These are phyloP conservation scores for Danio tinwini DNA, from an alignment of 2,797 vertebrate genomes.

Conservation along the genomic window DNA sequence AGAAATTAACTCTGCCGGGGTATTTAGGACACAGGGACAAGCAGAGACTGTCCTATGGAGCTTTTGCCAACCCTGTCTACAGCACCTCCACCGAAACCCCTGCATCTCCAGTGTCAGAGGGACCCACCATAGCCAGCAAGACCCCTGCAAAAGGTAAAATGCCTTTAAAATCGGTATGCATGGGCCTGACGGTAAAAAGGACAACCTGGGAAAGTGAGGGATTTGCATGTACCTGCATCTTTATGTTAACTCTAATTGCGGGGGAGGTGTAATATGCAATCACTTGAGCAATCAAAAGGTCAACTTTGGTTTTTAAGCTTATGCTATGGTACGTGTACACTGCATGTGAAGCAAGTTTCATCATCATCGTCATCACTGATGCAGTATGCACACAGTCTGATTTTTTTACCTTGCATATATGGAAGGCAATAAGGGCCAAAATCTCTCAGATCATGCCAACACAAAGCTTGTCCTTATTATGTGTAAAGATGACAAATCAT, in stretches of 20 bases:
- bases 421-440: too few species aligned
- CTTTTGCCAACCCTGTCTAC: conserved; percentile 87
- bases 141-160: conserved; percentile 83
- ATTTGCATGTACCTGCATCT: neutral
- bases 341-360: too few species aligned
- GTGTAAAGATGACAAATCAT: too few species aligned
- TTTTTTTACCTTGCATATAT: too few species aligned
- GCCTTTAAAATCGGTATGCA: conserved; percentile 5
- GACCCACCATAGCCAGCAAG: conserved; percentile 81
- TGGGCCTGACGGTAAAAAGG: neutral
- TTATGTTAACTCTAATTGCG: conserved; percentile 38
- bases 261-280: conserved; percentile 18
- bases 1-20: conserved; percentile 84
- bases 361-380: too few species aligned
- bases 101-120: conserved; percentile 81
- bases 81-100: conserved; percentile 81
- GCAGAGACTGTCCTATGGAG: conserved; percentile 86
- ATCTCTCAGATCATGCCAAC: too few species aligned
- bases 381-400: too few species aligned
- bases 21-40: conserved; percentile 85
- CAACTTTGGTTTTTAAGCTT: too few species aligned
- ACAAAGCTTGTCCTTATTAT: too few species aligned
- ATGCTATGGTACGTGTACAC: too few species aligned
- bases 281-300: too few species aligned
- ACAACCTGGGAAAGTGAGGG: neutral